Base-by-base conservation (phyloP, 2,888 invertebrate species). In the Amphipoea lucens region DNA sequence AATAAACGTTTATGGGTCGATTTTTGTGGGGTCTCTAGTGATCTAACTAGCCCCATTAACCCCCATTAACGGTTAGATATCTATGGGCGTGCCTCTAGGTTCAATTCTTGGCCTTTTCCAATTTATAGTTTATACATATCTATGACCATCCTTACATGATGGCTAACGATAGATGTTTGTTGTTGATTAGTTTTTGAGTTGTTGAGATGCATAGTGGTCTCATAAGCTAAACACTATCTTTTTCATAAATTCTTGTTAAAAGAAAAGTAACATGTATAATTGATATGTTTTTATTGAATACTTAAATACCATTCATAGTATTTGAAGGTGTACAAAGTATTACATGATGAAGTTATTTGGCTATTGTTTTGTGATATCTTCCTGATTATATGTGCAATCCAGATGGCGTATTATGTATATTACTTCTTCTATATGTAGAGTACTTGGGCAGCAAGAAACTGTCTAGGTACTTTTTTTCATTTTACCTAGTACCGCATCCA, bases 221-320 rank as follows among this genome's bases (percentile, higher is more conserved):
- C n/a, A 11, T 42, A 67, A 4, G 67, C 17, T 67, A 48, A 48
- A 12, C 12, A n/a, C 17, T n/a, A 42, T 42, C 51, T 3, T 42
- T 67, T n/a, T n/a, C 17, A 12, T 29, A 23, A 36, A 51, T 36
- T 17, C 11, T 0, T 36, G 29, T 42, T 42, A 23, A 57, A 79
- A 73, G 40, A 6, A 79, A 74, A 79, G 48, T 42, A 57, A 23
- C 14, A 45, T 54, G 0, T 20, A 1, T 36, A 23, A 45, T 48
- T 20, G 14, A 36, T 29, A 29, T 14, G 23, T 66, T 20, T 79
- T 81, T 81, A 79, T 81, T 79, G 17, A 42, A 57, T 48, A 70
- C 63, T 57, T 69, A 70, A 14, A 36, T 63, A 80, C 72, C 36
- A 78, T 78, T 68, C 79, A 48, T n/a, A 23, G 6, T 80, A 36